These are phyloP conservation scores for Dione vanillae DNA, from an alignment of 2,888 invertebrate genomes.

Conservation along the genomic window DNA sequence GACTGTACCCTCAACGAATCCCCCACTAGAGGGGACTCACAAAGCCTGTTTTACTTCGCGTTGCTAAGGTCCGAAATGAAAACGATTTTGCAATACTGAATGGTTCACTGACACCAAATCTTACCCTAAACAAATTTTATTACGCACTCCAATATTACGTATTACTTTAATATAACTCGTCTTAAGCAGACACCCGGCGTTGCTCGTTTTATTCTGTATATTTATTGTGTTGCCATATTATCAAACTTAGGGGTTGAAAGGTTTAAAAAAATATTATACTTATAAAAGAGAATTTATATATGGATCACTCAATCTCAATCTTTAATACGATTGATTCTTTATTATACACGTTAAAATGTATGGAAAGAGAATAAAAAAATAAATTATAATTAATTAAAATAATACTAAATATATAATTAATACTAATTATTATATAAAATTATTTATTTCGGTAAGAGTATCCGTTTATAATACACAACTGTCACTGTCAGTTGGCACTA, in stretches of 20 bases:
- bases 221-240: not conserved
- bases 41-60: constrained; percentile 31
- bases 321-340: not conserved
- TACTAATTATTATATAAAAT: no score
- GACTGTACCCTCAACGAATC: constrained; percentile 38
- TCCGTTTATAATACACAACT: no score
- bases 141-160: constrained; percentile 13
- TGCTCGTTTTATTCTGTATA: not conserved
- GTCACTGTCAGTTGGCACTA: not conserved
- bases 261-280: not conserved
- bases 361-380: no score
- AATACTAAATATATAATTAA: no score
- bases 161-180: constrained; percentile 25
- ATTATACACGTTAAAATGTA: no score
- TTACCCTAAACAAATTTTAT: constrained; percentile 31
- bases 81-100: constrained; percentile 30
- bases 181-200: constrained; percentile 11
- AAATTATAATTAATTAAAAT: no score
- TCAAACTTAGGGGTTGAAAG: constrained; percentile 10
- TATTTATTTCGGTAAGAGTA: no score
- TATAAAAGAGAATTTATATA: constrained; percentile 4
- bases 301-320: no score
- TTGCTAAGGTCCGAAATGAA: constrained; percentile 38
- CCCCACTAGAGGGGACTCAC: constrained; percentile 37
- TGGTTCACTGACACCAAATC: constrained; percentile 28